Base-by-base conservation (phyloP, 1,140 invertebrate genomes). In the Tetraneura akinire region DNA sequence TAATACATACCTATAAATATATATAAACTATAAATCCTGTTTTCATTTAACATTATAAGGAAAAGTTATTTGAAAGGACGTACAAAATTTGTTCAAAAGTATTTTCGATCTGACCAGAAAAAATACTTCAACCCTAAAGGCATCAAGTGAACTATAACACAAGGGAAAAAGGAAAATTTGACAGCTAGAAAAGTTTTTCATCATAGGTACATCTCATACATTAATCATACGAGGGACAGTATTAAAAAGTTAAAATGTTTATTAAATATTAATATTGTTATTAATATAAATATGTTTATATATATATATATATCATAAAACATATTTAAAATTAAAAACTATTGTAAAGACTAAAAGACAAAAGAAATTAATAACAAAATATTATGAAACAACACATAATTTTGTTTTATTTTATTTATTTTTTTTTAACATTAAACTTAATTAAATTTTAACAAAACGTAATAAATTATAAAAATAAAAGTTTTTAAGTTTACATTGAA, bases 31-130 rank as follows among this genome's bases (percentile, higher is more conserved):
- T n/a, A 45, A 23, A 45, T 68, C 37, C n/a, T 14, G 64, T 68
- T 68, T 68, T 68, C 37, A 68, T 68, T 68, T 45, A 68, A 68
- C 45, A 23, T 42, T 62, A 9, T 29, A 45, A 10, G 29, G 4
- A 45, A 13, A 45, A 45, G n/a, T 42, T 45, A 68, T 45, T 23
- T 2, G 64, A 68, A 29, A 68, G 37, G 37, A 32, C 37, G 13
- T 45, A 68, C n/a, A 2, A 68, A 68, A 68, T 68, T n/a, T 45
- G 37, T 45, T 45, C 64, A 45, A 68, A 68, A 68, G 64, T 68
- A 45, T 45, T 68, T 68, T 68, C 64, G n/a, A 68, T 68, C 37
- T 13, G 62, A 13, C 64, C 37, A n/a, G 37, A 21, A 68, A 45
- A n/a, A 68, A 68, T 68, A 42, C n/a, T 68, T 23, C 11, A 45